Evolutionary conservation across 2,888 invertebrate genomes (phyloP).

Genomic region (Lysandra coridon): DNA sequence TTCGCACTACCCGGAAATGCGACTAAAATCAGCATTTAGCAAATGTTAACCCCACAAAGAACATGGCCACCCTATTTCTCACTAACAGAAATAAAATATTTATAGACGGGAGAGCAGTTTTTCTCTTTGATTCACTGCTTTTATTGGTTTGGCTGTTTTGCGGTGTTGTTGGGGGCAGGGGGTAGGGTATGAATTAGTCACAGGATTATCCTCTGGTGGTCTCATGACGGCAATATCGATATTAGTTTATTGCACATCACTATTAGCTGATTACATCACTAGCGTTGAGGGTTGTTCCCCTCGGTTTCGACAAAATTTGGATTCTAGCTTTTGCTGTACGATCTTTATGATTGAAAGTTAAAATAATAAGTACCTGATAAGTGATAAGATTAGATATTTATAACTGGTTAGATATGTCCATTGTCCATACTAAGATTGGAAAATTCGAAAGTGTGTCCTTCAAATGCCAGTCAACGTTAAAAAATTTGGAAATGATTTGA

Average conservation of each 20-base stretch:
- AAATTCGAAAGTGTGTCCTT: no score
- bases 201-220: slow-evolving; percentile 60
- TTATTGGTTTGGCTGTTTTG: slow-evolving; percentile 74
- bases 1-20: no score
- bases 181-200: slow-evolving; percentile 70
- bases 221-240: slow-evolving; percentile 27
- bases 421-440: no score
- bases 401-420: no score
- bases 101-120: slow-evolving; percentile 76
- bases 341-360: background rate
- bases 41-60: background rate
- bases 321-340: background rate
- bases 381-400: no score
- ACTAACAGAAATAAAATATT: slow-evolving; percentile 80
- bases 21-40: no score
- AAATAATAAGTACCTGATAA: no score
- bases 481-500: no score
- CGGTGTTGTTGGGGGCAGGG: slow-evolving; percentile 62
- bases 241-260: slow-evolving; percentile 23
- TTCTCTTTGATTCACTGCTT: slow-evolving; percentile 81
- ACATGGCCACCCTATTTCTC: slow-evolving; percentile 62
- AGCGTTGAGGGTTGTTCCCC: background rate
- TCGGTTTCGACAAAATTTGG: background rate
- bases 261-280: slow-evolving; percentile 22
- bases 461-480: no score